A percentile compares a stretch with the other conserved stretches of the same genome.
Conservation (phyloP, 2,797 vertebrate genomes). For the Oreochromis mossambicus region DNA sequence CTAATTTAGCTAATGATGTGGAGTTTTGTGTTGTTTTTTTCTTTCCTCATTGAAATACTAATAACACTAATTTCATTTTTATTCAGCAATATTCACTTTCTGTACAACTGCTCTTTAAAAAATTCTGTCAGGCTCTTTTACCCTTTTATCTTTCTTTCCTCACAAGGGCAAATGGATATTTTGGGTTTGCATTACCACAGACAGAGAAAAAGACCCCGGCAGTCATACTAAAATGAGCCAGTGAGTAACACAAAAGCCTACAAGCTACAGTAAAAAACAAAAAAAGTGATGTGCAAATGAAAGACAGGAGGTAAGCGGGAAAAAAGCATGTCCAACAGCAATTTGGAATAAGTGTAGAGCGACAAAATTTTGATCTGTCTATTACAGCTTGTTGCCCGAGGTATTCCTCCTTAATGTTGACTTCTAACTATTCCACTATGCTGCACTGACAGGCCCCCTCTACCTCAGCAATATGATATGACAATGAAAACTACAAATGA, state of each 20-base stretch:
- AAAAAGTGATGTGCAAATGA: background rate
- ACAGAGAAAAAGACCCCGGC: background rate
- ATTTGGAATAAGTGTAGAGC: background rate
- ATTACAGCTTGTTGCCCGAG: background rate
- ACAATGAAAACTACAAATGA: slow-evolving; percentile 5
- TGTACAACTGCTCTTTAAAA: background rate
- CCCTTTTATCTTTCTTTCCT: background rate
- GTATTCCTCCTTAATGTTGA: background rate
- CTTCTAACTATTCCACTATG: background rate
- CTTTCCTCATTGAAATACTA: background rate
- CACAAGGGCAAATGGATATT: background rate
- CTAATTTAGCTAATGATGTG: background rate
- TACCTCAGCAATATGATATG: background rate
- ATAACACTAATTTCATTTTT: background rate
- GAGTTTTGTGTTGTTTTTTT: background rate
- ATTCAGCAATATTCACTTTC: background rate
- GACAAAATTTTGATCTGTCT: slow-evolving; percentile 11
- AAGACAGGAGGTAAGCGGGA: background rate
- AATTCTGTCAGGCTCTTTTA: background rate
- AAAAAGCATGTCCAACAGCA: background rate
- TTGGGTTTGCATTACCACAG: background rate
- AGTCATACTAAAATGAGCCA: background rate
- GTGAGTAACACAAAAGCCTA: background rate
- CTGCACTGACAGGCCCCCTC: background rate
- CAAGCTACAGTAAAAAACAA: background rate